Evolutionary conservation across 2,113 vertebrate species (phyloP).

Genomic region (Corythornis madagascariensis): DNA sequence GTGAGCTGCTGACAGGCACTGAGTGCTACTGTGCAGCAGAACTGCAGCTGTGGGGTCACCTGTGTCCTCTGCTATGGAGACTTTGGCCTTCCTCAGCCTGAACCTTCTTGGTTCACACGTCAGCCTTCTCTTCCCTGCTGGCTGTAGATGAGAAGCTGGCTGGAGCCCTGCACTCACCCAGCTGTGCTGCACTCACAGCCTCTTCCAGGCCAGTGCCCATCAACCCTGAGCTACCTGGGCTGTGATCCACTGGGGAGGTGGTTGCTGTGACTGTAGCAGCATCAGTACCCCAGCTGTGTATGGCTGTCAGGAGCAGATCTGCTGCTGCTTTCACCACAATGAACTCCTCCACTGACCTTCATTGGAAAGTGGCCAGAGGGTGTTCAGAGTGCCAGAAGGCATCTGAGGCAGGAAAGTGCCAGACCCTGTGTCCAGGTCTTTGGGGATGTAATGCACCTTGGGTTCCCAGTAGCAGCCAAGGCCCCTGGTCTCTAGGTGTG

Average conservation of each 20-base stretch:
- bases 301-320: neutral
- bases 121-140: neutral
- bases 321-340: neutral
- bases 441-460: neutral
- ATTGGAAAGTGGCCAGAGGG: neutral
- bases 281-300: neutral
- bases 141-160: neutral
- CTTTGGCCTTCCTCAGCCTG: neutral
- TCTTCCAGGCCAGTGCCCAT: too few species aligned
- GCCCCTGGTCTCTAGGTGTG: neutral
- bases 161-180: neutral
- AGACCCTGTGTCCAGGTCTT: neutral
- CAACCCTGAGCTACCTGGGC: too few species aligned
- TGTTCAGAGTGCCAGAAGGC: neutral
- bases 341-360: neutral
- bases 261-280: neutral
- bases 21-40: neutral
- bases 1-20: neutral
- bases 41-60: neutral
- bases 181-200: neutral
- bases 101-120: neutral
- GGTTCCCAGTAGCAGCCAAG: neutral
- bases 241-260: fast-evolving
- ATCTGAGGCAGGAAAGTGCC: neutral
- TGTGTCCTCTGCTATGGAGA: neutral